These are phyloP conservation scores for Argyresthia albistria DNA, from an alignment of 2,888 invertebrate species.

Conservation along the genomic window DNA sequence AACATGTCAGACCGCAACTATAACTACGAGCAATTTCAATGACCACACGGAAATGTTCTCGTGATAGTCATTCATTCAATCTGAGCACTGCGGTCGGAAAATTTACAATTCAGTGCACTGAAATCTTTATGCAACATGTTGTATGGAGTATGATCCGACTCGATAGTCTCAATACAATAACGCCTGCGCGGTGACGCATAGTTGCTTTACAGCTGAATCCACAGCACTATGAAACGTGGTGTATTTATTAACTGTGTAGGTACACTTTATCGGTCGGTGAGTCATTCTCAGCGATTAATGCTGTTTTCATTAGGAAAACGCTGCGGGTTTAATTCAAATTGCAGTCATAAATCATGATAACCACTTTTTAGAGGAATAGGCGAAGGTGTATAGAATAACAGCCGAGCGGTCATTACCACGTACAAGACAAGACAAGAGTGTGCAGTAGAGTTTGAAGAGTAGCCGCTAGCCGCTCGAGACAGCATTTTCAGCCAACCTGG, in stretches of 20 bases:
- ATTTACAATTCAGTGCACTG: no score
- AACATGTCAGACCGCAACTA: not conserved
- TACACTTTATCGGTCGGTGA: constrained; percentile 18
- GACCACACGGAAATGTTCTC: not conserved
- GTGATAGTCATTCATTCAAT: not conserved
- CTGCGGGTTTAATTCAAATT: not conserved
- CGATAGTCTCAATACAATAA: not conserved
- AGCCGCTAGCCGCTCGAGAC: no score
- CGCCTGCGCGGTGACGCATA: not conserved
- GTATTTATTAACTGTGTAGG: constrained; percentile 7
- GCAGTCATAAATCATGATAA: not conserved
- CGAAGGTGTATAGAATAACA: no score
- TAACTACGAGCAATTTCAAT: not conserved
- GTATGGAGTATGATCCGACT: no score
- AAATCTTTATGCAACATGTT: no score
- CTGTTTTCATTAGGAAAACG: not conserved
- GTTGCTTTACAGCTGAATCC: constrained; percentile 5
- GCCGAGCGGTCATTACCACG: no score
- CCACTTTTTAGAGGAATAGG: not conserved
- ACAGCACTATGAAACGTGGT: not conserved
- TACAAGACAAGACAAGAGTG: no score
- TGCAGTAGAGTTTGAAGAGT: no score
- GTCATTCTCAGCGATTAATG: constrained; percentile 17
- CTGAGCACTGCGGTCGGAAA: not conserved
- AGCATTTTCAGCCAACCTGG: no score